phyloP scores from a whole-genome alignment of 37 sponge, comb jelly and placozoan genomes.

The Spongilla lacustris region DNA sequence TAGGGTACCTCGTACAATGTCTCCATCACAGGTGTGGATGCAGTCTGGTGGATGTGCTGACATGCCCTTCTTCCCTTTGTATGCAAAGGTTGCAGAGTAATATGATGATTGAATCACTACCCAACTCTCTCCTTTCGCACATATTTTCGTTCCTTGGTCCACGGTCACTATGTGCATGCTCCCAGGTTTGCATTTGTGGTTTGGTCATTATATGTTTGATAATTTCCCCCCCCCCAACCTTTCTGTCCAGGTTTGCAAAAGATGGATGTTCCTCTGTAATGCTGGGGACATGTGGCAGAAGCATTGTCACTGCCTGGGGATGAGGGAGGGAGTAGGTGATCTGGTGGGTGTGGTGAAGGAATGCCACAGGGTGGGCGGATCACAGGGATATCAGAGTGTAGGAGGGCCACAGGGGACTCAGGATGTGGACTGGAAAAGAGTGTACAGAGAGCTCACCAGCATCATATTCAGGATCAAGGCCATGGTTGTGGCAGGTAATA shows the following conservation, averaged over 20 bases:
- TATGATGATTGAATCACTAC: slow-evolving; percentile 35
- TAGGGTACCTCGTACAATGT: slow-evolving; percentile 77
- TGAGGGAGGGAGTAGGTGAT: slow-evolving; percentile 53
- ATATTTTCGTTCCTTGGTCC: slow-evolving; percentile 66
- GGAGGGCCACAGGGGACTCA: background rate
- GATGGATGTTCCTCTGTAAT: slow-evolving; percentile 43
- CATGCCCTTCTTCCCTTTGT: background rate
- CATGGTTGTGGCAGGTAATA: slow-evolving; percentile 43
- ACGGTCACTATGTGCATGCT: slow-evolving; percentile 38
- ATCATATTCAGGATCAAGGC: slow-evolving; percentile 47
- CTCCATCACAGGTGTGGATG: slow-evolving; percentile 68
- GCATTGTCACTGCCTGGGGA: slow-evolving; percentile 41
- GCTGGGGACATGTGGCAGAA: slow-evolving; percentile 46
- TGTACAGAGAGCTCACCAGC: slow-evolving; percentile 46
- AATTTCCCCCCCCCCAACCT: background rate
- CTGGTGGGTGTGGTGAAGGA: slow-evolving; percentile 46
- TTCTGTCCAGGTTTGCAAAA: slow-evolving; percentile 46
- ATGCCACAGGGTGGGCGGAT: background rate
- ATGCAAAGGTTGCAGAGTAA: slow-evolving; percentile 44
- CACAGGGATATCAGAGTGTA: slow-evolving; percentile 12
- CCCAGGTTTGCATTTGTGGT: slow-evolving; percentile 48
- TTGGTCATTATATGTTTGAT: background rate
- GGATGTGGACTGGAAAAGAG: slow-evolving; percentile 72
- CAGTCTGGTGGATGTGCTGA: background rate
- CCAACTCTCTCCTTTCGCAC: slow-evolving; percentile 52